phyloP scores from a whole-genome alignment of 1,140 invertebrate genomes.

The Tetramorium alpestre region DNA sequence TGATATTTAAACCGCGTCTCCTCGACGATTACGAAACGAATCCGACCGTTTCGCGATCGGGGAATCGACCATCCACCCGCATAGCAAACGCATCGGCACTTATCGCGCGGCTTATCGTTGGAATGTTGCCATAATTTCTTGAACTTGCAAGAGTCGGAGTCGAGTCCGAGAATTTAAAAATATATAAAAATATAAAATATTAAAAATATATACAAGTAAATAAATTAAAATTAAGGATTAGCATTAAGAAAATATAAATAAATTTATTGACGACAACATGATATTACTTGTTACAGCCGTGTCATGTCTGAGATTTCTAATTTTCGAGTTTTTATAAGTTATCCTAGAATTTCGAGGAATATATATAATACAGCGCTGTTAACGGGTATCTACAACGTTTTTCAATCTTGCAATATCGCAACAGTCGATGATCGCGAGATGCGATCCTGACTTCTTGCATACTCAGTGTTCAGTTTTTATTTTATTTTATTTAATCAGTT shows the following conservation, averaged over 20 bases:
- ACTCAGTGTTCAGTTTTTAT: slow-evolving; percentile 48
- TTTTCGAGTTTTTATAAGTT: slow-evolving; percentile 18
- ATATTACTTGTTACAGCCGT: slow-evolving; percentile 22
- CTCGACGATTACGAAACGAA: not conserved
- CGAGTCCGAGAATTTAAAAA: not conserved
- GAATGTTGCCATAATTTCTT: not conserved
- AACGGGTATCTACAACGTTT: not conserved
- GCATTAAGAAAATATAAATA: slow-evolving; percentile 6
- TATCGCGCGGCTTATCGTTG: slow-evolving; percentile 21
- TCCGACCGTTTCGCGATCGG: not conserved
- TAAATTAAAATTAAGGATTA: slow-evolving; percentile 16
- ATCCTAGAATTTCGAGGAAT: not conserved
- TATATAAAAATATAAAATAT: not conserved
- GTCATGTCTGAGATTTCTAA: slow-evolving; percentile 26
- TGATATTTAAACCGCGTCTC: not conserved
- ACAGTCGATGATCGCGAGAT: slow-evolving; percentile 15
- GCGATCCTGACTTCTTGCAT: slow-evolving; percentile 45
- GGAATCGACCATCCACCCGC: not conserved
- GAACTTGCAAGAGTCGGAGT: not conserved
- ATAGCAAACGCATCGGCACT: slow-evolving; percentile 2
- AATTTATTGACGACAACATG: not conserved
- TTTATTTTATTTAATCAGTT: slow-evolving; percentile 34
- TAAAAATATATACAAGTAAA: slow-evolving; percentile 29
- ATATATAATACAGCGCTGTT: not conserved
- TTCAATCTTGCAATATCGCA: not conserved